These are phyloP conservation scores for Bombus confusus DNA, from an alignment of 1,140 invertebrate species.

Conservation along the genomic window DNA sequence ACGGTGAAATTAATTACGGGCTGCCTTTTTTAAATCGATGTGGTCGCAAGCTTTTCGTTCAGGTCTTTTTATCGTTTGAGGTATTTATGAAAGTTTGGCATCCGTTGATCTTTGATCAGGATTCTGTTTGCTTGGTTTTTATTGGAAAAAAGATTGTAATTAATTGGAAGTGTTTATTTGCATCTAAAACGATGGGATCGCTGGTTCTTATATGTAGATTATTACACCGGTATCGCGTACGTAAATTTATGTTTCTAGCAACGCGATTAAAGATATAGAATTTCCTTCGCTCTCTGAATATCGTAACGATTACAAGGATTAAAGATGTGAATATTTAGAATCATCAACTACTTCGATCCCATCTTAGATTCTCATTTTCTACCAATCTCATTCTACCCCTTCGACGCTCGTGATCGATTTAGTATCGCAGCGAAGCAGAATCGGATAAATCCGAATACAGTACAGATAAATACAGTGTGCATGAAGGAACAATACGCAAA, in stretches of 20 bases:
- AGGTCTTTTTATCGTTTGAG: background rate
- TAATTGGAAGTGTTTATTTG: no score
- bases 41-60: background rate
- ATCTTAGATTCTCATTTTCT: background rate
- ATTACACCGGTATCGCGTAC: no score
- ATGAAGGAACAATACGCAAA: background rate
- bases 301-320: background rate
- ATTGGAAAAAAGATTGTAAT: no score
- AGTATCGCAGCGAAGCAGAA: background rate
- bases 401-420: background rate
- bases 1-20: constrained; percentile 33
- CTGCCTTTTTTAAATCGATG: background rate
- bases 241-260: no score
- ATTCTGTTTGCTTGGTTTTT: no score
- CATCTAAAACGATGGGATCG: no score
- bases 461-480: no score
- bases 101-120: no score
- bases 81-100: no score
- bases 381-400: background rate
- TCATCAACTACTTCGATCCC: background rate
- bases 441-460: background rate
- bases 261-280: no score
- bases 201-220: no score
- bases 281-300: no score
- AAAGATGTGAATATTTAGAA: background rate